These are phyloP conservation scores for Xiphydria camelus DNA, from an alignment of 2,888 invertebrate species.

Conservation along the genomic window DNA sequence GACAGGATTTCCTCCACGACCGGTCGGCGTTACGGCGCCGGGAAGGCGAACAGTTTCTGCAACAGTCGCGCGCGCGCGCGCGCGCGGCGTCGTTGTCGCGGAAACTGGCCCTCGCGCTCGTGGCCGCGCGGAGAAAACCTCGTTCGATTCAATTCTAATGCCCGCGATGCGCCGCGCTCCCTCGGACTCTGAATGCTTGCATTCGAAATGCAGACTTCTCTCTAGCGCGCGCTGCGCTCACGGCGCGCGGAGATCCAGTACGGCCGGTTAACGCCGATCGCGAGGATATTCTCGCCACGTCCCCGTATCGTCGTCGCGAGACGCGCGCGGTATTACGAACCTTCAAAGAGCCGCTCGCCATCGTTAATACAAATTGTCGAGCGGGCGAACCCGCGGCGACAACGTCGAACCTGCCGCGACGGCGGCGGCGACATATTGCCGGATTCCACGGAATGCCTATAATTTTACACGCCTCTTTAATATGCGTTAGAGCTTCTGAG, in stretches of 20 bases:
- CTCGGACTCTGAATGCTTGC: constrained; percentile 23
- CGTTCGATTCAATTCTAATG: constrained; percentile 46
- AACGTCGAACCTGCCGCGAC: constrained; percentile 19
- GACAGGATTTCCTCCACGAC: too few relatives aligned
- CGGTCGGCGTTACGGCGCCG: too few relatives aligned
- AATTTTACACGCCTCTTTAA: constrained; percentile 50
- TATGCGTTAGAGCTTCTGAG: constrained; percentile 42
- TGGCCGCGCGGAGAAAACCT: constrained; percentile 30
- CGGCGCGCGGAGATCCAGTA: too few relatives aligned
- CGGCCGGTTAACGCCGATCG: constrained; percentile 28
- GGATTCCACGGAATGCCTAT: constrained; percentile 47
- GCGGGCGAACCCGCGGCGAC: constrained; percentile 7
- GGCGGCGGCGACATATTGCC: constrained; percentile 43
- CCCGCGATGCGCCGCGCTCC: constrained; percentile 9
- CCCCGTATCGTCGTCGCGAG: constrained; percentile 21
- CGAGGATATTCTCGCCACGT: constrained; percentile 50
- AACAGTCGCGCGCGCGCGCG: too few relatives aligned
- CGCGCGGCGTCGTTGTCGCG: too few relatives aligned
- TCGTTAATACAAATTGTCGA: constrained; percentile 38
- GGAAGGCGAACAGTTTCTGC: too few relatives aligned
- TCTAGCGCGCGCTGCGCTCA: neutral
- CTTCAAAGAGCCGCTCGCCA: constrained; percentile 36
- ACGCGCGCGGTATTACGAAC: constrained; percentile 27
- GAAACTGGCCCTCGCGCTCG: neutral
- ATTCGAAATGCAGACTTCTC: constrained; percentile 13